Percentiles rank a stretch among this genome's conserved stretches.
Conservation (phyloP, 1,140 invertebrate genomes). For the Cydia strobilella region DNA sequence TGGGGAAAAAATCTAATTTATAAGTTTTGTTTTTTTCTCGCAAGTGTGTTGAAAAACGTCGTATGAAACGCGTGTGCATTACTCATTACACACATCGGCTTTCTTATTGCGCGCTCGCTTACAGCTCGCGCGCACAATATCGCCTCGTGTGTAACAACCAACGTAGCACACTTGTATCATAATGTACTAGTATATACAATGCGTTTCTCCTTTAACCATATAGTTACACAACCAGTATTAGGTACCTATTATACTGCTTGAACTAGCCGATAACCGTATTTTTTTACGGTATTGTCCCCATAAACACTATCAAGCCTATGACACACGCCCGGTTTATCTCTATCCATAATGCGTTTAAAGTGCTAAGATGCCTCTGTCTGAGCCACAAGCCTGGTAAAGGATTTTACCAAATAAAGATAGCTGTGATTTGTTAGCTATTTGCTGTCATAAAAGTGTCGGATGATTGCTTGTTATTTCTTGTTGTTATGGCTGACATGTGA, state of each 20-base stretch:
- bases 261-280: constrained; percentile 41
- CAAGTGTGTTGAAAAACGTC: no score
- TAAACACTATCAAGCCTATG: constrained; percentile 64
- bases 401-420: constrained; percentile 61
- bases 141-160: no score
- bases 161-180: no score
- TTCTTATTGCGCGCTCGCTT: no score
- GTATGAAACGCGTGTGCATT: no score
- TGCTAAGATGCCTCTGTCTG: constrained; percentile 60
- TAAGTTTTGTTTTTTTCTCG: no score
- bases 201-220: neutral
- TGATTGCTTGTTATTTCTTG: constrained; percentile 63
- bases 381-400: constrained; percentile 42
- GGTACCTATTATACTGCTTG: no score
- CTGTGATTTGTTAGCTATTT: constrained; percentile 65
- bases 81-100: no score
- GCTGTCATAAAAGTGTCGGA: constrained; percentile 66
- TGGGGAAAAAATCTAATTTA: no score
- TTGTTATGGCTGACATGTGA: constrained; percentile 38
- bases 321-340: constrained; percentile 60
- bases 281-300: constrained; percentile 58
- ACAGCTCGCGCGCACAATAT: no score
- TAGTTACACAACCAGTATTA: no score
- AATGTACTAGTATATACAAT: no score
- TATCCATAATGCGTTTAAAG: constrained; percentile 68